phyloP scores from a whole-genome alignment of 2,113 vertebrate species.

The Ahaetulla prasina region DNA sequence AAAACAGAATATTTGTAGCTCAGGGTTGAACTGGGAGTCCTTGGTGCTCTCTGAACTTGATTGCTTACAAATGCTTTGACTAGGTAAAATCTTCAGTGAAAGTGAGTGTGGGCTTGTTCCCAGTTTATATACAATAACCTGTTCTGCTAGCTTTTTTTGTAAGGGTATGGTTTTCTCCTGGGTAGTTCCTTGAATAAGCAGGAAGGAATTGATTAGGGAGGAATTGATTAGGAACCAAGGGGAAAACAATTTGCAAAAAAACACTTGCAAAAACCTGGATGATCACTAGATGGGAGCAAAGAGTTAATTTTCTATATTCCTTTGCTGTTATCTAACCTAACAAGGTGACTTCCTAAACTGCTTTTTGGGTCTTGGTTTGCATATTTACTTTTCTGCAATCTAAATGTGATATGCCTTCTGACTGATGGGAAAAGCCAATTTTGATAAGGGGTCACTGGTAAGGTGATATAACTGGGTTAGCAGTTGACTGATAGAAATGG shows the following conservation, averaged over 20 bases:
- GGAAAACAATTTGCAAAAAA: no score
- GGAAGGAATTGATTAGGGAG: background rate
- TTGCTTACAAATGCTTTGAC: no score
- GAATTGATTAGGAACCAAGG: background rate
- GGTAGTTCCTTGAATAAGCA: background rate
- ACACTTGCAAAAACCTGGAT: background rate
- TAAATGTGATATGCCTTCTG: background rate
- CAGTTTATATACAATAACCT: background rate
- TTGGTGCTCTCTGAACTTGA: background rate
- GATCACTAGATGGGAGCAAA: background rate
- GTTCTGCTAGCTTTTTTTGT: background rate
- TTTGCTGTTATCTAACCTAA: background rate
- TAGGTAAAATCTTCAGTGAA: background rate
- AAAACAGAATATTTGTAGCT: background rate
- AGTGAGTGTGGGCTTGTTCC: background rate
- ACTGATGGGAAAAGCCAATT: background rate
- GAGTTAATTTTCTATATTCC: background rate
- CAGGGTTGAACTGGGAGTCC: background rate
- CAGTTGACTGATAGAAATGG: background rate
- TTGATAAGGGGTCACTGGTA: background rate
- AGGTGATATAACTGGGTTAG: background rate
- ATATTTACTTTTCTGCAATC: background rate
- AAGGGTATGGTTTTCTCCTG: background rate
- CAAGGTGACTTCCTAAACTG: no score
- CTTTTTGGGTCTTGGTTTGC: no score